Evolutionary conservation across 2,888 invertebrate species (phyloP).

Genomic region (Drosophila austrosaltans): DNA sequence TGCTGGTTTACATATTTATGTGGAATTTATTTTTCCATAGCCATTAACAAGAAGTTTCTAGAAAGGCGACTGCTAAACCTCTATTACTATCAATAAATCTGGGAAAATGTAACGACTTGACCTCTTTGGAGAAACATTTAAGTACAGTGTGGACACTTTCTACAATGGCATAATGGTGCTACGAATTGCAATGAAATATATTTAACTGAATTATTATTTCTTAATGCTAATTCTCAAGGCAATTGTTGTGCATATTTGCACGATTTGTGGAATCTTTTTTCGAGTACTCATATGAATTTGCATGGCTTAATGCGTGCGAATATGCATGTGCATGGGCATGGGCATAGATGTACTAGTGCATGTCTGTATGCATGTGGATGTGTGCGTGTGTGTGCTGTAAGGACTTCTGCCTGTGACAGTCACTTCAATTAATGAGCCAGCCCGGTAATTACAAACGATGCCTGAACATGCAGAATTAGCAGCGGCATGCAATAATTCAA

Average conservation of each 20-base stretch:
- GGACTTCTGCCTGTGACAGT: constrained; percentile 46
- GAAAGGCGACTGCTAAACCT: no score
- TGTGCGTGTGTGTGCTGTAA: neutral
- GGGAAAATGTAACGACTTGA: no score
- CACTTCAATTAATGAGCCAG: constrained; percentile 61
- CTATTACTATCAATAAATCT: no score
- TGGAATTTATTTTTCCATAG: no score
- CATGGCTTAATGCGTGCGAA: constrained; percentile 1
- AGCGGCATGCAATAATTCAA: constrained; percentile 70
- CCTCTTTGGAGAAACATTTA: no score
- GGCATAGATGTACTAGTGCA: neutral
- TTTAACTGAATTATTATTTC: neutral
- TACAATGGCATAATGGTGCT: no score
- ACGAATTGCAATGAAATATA: no score
- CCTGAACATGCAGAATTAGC: constrained; percentile 47
- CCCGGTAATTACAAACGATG: constrained; percentile 62
- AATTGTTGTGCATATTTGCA: constrained; percentile 2
- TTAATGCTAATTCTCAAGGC: neutral
- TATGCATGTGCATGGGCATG: constrained; percentile 2
- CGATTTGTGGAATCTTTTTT: constrained; percentile 4
- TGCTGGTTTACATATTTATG: no score
- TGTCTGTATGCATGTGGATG: neutral
- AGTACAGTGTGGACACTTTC: no score
- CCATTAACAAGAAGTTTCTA: no score
- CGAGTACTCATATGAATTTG: neutral